phyloP scores from a whole-genome alignment of 1,140 invertebrate genomes.

The Nasonia giraulti region DNA sequence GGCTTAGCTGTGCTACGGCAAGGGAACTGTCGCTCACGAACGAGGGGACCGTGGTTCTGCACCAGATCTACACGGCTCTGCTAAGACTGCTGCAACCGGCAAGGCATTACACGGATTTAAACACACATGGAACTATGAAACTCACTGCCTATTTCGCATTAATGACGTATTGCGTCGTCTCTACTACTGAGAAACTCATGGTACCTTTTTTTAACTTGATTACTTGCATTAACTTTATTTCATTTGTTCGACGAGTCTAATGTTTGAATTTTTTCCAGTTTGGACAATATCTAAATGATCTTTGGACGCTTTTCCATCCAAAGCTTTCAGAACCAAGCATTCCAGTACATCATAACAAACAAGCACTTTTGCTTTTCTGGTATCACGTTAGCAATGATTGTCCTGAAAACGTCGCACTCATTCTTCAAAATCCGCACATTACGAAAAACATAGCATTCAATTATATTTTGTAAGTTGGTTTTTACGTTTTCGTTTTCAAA shows the following conservation, averaged over 20 bases:
- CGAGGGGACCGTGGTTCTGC: conserved; percentile 86
- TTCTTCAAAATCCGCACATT: conserved; percentile 87
- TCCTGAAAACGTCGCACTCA: conserved; percentile 92
- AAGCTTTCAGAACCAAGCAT: conserved; percentile 96
- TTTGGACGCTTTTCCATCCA: conserved; percentile 96
- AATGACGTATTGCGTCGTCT: conserved; percentile 91
- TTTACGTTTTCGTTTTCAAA: conserved; percentile 28
- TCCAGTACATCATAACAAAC: conserved; percentile 95
- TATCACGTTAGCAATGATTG: conserved; percentile 93
- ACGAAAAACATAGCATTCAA: conserved; percentile 97
- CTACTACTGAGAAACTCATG: conserved; percentile 93
- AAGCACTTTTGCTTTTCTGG: conserved; percentile 93
- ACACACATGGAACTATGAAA: conserved; percentile 91
- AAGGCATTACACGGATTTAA: conserved; percentile 89
- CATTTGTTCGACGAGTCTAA: neutral
- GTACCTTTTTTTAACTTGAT: conserved; percentile 69
- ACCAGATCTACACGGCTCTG: conserved; percentile 89
- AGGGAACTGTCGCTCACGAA: conserved; percentile 75
- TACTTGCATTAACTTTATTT: no score
- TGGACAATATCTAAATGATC: conserved; percentile 90
- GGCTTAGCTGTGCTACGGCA: conserved; percentile 65
- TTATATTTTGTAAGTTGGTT: conserved; percentile 90
- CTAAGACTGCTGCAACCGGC: conserved; percentile 86
- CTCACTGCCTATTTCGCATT: conserved; percentile 93
- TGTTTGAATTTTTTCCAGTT: conserved; percentile 76